Conservation (phyloP, 2,888 invertebrate species). For the Coleophora flavipennella region DNA sequence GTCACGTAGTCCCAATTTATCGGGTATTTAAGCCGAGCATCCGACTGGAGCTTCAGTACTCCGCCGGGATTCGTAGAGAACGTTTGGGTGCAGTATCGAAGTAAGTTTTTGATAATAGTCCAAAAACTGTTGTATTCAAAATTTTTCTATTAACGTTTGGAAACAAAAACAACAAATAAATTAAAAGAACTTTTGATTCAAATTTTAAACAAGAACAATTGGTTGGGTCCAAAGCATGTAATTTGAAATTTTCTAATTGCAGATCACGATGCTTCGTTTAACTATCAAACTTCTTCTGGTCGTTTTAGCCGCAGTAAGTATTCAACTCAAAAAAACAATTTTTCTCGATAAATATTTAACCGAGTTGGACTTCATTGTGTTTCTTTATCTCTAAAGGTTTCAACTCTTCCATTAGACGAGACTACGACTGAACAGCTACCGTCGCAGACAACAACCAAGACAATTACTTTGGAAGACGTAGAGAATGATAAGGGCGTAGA, state of each 20-base stretch:
- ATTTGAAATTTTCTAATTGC: background rate
- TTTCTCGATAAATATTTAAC: background rate
- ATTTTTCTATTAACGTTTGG: background rate
- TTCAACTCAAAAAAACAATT: background rate
- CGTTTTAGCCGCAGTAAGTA: background rate
- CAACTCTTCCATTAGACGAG: too few species aligned
- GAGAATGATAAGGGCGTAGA: background rate
- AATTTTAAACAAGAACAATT: background rate
- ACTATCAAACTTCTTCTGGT: background rate
- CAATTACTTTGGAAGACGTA: background rate
- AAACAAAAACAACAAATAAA: background rate
- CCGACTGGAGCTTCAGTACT: background rate
- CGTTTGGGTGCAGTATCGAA: background rate
- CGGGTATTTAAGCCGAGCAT: background rate
- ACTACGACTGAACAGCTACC: too few species aligned
- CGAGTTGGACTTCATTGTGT: background rate
- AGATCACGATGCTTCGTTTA: too few species aligned
- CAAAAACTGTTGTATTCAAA: background rate
- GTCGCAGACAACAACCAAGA: background rate
- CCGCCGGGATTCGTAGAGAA: background rate
- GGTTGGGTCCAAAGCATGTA: background rate
- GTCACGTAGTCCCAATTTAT: too few species aligned
- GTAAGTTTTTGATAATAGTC: background rate
- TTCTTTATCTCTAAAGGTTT: background rate
- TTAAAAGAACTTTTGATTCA: background rate